phyloP scores from a whole-genome alignment of 1,140 invertebrate genomes.

The Drosophila ogumai region DNA sequence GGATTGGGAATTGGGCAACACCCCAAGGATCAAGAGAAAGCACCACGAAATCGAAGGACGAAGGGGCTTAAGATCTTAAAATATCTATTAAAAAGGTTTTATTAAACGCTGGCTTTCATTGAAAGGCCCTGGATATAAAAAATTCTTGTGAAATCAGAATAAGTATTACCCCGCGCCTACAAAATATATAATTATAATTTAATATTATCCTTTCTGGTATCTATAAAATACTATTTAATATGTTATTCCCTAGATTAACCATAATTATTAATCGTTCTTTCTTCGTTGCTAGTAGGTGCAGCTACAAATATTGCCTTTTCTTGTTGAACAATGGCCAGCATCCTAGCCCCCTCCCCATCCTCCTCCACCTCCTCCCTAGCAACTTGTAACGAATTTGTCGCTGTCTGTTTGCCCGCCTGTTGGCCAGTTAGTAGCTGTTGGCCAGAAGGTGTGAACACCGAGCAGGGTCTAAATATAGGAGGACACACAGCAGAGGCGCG shows the following conservation, averaged over 20 bases:
- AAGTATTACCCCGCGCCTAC: too few species aligned
- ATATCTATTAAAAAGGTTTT: conserved; percentile 11
- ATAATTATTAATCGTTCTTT: background rate
- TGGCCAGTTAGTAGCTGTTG: conserved; percentile 46
- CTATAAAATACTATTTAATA: background rate
- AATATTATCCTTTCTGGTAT: too few species aligned
- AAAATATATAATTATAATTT: too few species aligned
- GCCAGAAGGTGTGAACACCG: conserved; percentile 71
- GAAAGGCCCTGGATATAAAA: too few species aligned
- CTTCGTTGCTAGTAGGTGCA: conserved; percentile 13
- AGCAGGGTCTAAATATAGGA: conserved; percentile 62
- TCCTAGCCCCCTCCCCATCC: background rate
- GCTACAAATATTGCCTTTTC: conserved; percentile 77
- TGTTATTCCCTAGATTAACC: background rate
- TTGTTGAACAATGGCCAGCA: conserved; percentile 65
- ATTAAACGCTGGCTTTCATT: background rate
- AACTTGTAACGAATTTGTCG: conserved; percentile 76
- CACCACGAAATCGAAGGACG: conserved; percentile 7
- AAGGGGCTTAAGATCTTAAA: conserved; percentile 1
- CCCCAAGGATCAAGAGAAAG: conserved; percentile 3
- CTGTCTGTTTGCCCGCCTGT: conserved; percentile 58
- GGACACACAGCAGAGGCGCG: conserved; percentile 47
- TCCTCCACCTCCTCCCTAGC: background rate
- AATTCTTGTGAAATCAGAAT: too few species aligned
- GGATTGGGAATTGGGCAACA: conserved; percentile 1